Base-by-base conservation (phyloP, 1,140 invertebrate genomes). In the Pseudomyrmex dendroicus region DNA sequence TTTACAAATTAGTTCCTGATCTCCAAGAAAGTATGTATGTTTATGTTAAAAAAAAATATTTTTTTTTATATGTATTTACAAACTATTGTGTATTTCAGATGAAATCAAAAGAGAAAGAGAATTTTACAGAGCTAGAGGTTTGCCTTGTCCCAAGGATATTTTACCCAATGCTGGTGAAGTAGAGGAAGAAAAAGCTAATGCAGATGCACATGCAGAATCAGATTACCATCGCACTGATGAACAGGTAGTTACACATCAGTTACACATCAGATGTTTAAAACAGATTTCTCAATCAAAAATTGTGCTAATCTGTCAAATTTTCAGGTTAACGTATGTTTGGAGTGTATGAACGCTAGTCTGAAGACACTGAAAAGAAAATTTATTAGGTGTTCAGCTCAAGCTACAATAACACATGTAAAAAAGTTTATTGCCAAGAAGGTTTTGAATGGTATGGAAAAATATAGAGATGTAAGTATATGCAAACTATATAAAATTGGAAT, bases 341-440 rank as follows among this genome's bases (percentile, higher is more conserved):
- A 98, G 92, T 98, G 97, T 92, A 97, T 97, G 90, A 97, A 96
- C 91, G 96, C 96, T 63, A 98, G 96, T 90, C 95, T 98, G 83
- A 97, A 98, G 89, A 97, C 97, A 13, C 93, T 99, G 61, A 98
- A 98, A 91, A 94, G 97, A 72, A 96, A 97, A 91, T 99, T 98
- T 93, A 97, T 99, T 84, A 96, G 98, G 89, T 98, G 98, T 93
- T 99, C 98, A 9, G 97, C 98, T 15, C 98, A 99, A 94, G 98
- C 98, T 8, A 99, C 99, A 13, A 98, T 99, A 88, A 98, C 98
- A 64, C 98, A 99, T 93, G 95, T 99, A 10, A 99, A 99, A 94
- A 99, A 99, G 94, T 99, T 99, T 94, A 97, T 99, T 88, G 98
- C 99, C 63, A 97, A 98, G 91, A 99, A 99, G 95, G 96, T 99